Percentiles rank a stretch among this genome's conserved stretches.
Conservation (phyloP, 2,888 invertebrate species). For the Meghimatium bilineatum region DNA sequence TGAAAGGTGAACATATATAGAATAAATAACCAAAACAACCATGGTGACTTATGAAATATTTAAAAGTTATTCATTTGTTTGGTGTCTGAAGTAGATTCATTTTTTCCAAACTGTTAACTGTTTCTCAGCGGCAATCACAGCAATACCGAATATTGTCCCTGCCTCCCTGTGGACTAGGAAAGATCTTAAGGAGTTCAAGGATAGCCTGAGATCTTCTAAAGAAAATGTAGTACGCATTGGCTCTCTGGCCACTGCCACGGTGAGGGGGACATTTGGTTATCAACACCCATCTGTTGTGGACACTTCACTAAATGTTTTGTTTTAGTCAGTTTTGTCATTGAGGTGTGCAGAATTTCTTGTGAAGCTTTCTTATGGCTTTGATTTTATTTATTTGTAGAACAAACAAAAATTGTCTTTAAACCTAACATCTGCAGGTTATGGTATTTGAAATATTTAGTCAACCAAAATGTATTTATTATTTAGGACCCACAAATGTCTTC, state of each 20-base stretch:
- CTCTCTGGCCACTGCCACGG: slow-evolving; percentile 97
- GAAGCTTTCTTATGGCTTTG: background rate
- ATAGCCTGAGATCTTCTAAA: slow-evolving; percentile 86
- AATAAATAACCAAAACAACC: too few relatives aligned
- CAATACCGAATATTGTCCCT: slow-evolving; percentile 76
- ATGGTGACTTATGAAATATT: background rate
- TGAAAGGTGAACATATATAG: too few relatives aligned
- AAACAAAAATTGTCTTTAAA: too few relatives aligned
- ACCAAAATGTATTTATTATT: too few relatives aligned
- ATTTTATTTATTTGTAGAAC: too few relatives aligned
- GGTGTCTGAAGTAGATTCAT: slow-evolving; percentile 2
- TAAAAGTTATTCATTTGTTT: background rate
- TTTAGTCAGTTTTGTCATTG: background rate
- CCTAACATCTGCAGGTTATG: too few relatives aligned
- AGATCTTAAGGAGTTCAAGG: slow-evolving; percentile 92
- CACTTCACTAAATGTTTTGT: background rate
- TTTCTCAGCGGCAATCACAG: slow-evolving; percentile 58
- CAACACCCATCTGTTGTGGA: slow-evolving; percentile 1
- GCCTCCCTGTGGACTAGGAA: slow-evolving; percentile 96
- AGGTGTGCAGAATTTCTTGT: background rate
- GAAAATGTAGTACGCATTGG: slow-evolving; percentile 94
- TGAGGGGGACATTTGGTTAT: slow-evolving; percentile 77
- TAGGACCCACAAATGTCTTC: too few relatives aligned
- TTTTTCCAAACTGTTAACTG: slow-evolving; percentile 1
- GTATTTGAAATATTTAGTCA: too few relatives aligned